Conservation (phyloP, 2,113 vertebrate species). For the Rattus rattus region DNA sequence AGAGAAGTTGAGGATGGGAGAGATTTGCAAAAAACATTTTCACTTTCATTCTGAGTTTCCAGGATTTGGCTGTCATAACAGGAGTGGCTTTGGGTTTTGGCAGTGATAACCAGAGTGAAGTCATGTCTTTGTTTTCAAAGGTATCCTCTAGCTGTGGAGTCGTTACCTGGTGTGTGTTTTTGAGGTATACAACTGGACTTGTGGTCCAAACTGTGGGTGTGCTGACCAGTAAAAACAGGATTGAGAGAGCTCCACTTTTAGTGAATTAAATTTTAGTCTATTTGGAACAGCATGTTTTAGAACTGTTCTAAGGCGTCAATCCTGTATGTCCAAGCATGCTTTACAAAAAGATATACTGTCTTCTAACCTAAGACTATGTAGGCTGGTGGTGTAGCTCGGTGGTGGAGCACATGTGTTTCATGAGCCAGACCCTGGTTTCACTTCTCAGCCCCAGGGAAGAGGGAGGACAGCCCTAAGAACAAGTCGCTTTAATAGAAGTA, state of each 20-base stretch:
- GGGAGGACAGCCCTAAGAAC: not conserved
- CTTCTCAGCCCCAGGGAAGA: not conserved
- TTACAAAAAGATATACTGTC: not conserved
- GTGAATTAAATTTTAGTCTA: not conserved
- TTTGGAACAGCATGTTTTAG: not conserved
- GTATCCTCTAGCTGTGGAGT: not conserved
- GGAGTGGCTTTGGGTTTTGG: not conserved
- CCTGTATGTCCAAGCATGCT: not conserved
- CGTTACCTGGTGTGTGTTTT: not conserved
- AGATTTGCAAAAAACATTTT: conserved; percentile 57
- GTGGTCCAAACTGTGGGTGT: not conserved
- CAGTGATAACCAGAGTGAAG: not conserved
- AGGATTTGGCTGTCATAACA: conserved; percentile 19
- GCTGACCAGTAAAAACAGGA: not conserved
- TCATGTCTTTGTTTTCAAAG: conserved; percentile 16
- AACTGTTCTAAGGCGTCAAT: not conserved
- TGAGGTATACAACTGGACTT: not conserved
- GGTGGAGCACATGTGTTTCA: not conserved
- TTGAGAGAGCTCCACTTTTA: not conserved
- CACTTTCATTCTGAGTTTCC: conserved; percentile 66
- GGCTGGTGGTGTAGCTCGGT: not conserved
- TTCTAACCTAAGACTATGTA: conserved; percentile 42
- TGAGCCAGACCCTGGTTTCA: not conserved
- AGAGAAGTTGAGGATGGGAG: not conserved
- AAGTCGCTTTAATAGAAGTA: not conserved